Evolutionary conservation across 2,888 invertebrate genomes (phyloP).

Genomic region (Augiades crinisus): DNA sequence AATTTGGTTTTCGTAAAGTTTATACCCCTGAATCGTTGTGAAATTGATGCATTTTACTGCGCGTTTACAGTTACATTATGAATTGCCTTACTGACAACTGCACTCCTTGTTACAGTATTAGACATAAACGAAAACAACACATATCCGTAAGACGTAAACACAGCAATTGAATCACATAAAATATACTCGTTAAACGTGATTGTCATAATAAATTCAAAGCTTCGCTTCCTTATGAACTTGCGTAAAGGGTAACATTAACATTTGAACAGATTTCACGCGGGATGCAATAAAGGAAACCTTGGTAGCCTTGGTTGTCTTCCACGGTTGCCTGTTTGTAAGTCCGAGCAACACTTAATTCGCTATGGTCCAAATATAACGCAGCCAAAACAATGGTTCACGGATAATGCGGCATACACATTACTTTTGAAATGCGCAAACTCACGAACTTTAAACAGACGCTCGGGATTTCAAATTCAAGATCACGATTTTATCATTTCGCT

Average conservation of each 20-base stretch:
- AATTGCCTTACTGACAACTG: background rate
- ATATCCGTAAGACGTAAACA: background rate
- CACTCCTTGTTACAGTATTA: background rate
- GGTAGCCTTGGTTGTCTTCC: slow-evolving; percentile 34
- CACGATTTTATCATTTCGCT: slow-evolving; percentile 39
- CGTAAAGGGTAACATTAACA: slow-evolving; percentile 9
- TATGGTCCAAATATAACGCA: slow-evolving; percentile 38
- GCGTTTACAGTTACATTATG: too few relatives aligned
- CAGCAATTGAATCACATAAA: slow-evolving; percentile 7
- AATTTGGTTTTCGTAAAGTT: too few relatives aligned
- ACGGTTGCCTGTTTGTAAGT: slow-evolving; percentile 30
- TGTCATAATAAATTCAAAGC: slow-evolving; percentile 21
- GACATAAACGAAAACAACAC: background rate
- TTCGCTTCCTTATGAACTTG: slow-evolving; percentile 17
- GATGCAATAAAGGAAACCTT: slow-evolving; percentile 22
- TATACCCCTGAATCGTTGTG: too few relatives aligned
- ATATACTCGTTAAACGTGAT: slow-evolving; percentile 5
- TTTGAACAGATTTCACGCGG: slow-evolving; percentile 8
- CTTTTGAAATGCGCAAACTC: slow-evolving; percentile 21
- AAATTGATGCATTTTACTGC: too few relatives aligned
- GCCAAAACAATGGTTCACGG: slow-evolving; percentile 38
- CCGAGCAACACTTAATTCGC: slow-evolving; percentile 35
- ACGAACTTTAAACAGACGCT: slow-evolving; percentile 27
- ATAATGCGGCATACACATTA: background rate
- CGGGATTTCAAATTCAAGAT: slow-evolving; percentile 39